A percentile compares a stretch with the other conserved stretches of the same genome.
Evolutionary conservation across 2,888 invertebrate genomes (phyloP).

Genomic region (Hartigia nigra): DNA sequence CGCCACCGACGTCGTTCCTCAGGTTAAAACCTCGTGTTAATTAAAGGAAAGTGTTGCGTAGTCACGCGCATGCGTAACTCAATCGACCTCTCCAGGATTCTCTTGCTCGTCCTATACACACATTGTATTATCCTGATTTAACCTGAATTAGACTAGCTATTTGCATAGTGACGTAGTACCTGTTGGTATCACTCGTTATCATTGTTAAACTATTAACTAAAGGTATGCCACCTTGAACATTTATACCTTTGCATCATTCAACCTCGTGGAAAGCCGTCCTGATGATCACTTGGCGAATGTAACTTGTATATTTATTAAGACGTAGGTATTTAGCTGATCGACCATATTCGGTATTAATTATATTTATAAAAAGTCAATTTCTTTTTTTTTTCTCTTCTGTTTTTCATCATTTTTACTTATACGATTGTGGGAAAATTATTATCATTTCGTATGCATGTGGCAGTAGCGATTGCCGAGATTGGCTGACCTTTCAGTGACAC

Average conservation of each 20-base stretch:
- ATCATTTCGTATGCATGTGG: not conserved
- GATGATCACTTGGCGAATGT: not conserved
- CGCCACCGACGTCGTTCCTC: slow-evolving; percentile 19
- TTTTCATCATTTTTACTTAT: not conserved
- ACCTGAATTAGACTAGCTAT: not conserved
- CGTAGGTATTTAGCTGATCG: not conserved
- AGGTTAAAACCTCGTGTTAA: slow-evolving; percentile 20
- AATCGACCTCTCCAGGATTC: slow-evolving; percentile 10
- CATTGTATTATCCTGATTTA: not conserved
- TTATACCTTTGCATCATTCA: not conserved
- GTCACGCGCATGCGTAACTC: slow-evolving; percentile 16
- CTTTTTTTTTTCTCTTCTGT: not conserved
- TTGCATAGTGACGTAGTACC: not conserved
- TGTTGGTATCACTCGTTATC: not conserved
- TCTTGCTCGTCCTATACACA: not conserved
- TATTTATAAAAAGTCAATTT: not conserved
- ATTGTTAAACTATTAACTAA: not conserved
- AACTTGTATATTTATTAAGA: not conserved
- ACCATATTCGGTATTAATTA: not conserved
- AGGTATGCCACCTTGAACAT: not conserved
- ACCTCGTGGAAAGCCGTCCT: not conserved
- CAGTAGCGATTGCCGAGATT: not conserved
- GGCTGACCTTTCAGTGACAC: not conserved
- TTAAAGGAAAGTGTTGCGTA: slow-evolving; percentile 28
- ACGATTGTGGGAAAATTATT: not conserved